These are phyloP conservation scores for Lordiphosa mommai DNA, from an alignment of 1,140 invertebrate genomes.

Conservation along the genomic window DNA sequence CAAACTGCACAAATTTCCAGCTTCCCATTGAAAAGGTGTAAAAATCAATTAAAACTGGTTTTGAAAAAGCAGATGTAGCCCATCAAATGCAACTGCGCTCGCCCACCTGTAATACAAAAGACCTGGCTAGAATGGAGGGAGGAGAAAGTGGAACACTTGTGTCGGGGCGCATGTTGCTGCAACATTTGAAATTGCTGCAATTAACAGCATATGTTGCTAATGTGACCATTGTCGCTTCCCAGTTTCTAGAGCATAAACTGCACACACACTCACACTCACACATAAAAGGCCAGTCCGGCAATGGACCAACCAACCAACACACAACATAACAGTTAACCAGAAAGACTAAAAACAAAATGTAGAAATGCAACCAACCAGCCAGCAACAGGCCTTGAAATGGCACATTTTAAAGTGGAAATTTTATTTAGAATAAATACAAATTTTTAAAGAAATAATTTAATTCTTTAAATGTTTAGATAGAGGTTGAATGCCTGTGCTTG, in stretches of 20 bases:
- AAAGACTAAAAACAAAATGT: not conserved
- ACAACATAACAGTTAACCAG: slow-evolving; percentile 8
- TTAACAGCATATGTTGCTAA: slow-evolving; percentile 63
- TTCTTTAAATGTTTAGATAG: too few species aligned
- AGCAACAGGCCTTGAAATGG: too few species aligned
- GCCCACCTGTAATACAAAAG: slow-evolving; percentile 3
- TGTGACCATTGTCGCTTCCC: slow-evolving; percentile 27
- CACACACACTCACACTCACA: not conserved
- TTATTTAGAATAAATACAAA: too few species aligned
- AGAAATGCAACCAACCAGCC: too few species aligned
- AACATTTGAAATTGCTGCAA: slow-evolving; percentile 45
- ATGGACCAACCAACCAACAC: not conserved
- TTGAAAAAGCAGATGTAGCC: too few species aligned
- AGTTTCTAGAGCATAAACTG: slow-evolving; percentile 2
- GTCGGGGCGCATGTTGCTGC: slow-evolving; percentile 24
- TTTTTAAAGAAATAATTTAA: too few species aligned
- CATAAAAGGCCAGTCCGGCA: not conserved
- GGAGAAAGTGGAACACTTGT: slow-evolving; percentile 1
- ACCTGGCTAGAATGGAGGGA: not conserved
- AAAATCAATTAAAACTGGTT: slow-evolving; percentile 62
- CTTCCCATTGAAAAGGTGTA: slow-evolving; percentile 48
- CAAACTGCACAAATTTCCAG: slow-evolving; percentile 10
- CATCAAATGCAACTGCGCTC: slow-evolving; percentile 26
- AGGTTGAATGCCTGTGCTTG: too few species aligned
- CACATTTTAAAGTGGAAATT: too few species aligned